These are phyloP conservation scores for Hylyphantes graminicola DNA, from an alignment of 1,140 invertebrate species.

Conservation along the genomic window DNA sequence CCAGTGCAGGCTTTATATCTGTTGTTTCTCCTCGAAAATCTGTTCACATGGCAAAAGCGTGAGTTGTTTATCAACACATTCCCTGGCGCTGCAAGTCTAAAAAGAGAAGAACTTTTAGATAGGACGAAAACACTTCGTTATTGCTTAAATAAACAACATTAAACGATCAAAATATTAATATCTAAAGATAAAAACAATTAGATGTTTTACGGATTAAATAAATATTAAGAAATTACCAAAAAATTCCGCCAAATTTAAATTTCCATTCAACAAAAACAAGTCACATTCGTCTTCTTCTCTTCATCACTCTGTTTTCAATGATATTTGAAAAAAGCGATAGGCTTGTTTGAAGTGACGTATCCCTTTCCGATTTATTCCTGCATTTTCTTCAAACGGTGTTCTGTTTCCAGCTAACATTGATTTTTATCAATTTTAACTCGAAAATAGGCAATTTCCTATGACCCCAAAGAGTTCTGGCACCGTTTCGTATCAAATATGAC, in stretches of 20 bases:
- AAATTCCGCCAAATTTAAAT: conserved; percentile 34
- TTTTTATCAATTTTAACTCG: no score
- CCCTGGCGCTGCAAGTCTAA: conserved; percentile 49
- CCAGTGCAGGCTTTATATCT: not conserved
- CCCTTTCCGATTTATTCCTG: no score
- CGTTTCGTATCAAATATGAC: no score
- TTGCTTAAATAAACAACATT: no score
- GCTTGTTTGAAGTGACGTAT: no score
- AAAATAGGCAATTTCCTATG: no score
- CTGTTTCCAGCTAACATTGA: no score
- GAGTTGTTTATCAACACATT: conserved; percentile 58
- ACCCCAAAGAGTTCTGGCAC: no score
- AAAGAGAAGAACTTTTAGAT: not conserved
- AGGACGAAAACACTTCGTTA: not conserved
- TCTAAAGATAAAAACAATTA: not conserved
- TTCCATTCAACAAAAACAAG: not conserved
- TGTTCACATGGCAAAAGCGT: conserved; percentile 55
- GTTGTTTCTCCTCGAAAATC: conserved; percentile 6
- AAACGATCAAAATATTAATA: not conserved
- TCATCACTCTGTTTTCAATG: no score
- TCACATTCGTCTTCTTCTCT: no score
- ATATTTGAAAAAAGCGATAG: no score
- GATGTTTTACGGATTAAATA: not conserved
- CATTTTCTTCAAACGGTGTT: no score
- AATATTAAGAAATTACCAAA: not conserved